Evolutionary conservation across 2,113 vertebrate genomes (phyloP).

Genomic region (Grus americana): DNA sequence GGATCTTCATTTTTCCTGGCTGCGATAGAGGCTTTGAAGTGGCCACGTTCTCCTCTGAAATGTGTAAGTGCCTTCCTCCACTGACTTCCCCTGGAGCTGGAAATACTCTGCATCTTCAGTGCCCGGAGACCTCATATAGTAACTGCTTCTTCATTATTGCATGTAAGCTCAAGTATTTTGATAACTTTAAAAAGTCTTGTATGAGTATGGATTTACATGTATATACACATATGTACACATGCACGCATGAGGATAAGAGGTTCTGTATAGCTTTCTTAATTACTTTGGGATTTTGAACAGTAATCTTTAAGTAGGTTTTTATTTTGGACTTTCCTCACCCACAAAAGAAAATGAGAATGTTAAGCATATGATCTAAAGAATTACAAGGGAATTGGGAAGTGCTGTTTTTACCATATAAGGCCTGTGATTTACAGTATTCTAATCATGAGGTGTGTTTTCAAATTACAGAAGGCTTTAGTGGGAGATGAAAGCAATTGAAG

Average conservation of each 20-base stretch:
- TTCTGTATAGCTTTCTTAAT: neutral
- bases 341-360: neutral
- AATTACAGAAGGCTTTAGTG: neutral
- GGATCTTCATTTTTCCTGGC: neutral
- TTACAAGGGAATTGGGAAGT: neutral
- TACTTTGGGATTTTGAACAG: neutral
- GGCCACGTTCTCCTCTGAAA: neutral
- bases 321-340: neutral
- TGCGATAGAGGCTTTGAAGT: neutral
- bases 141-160: neutral
- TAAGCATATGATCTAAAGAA: neutral
- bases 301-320: neutral
- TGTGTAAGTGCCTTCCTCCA: neutral
- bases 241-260: neutral
- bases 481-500: neutral
- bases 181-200: neutral
- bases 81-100: neutral
- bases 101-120: neutral
- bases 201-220: neutral
- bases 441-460: neutral
- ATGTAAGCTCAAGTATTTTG: neutral
- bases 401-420: neutral
- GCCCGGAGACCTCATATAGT: neutral
- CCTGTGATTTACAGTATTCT: neutral
- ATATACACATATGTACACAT: neutral